Conservation (phyloP, 2,888 invertebrate species). For the Tinea semifulvella region DNA sequence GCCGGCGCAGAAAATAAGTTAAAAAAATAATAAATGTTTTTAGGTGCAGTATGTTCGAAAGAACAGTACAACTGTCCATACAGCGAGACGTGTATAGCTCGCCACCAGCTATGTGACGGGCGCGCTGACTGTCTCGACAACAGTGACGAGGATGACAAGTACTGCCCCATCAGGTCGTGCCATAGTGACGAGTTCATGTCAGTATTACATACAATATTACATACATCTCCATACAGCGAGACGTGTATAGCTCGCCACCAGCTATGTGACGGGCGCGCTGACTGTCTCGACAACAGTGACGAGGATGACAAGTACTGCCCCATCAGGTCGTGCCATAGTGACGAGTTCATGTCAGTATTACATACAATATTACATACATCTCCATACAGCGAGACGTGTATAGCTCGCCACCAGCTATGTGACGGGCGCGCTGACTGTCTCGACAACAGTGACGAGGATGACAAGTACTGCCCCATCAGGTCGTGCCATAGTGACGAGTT, state of each 20-base stretch:
- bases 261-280: constrained; percentile 1
- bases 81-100: background rate
- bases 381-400: constrained; percentile 1
- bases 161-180: constrained; percentile 1
- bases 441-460: constrained; percentile 4
- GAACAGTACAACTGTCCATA: constrained; percentile 5
- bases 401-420: constrained; percentile 3
- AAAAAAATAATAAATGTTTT: background rate
- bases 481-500: constrained; percentile 3
- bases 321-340: constrained; percentile 1
- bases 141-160: constrained; percentile 5
- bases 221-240: background rate
- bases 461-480: constrained; percentile 1
- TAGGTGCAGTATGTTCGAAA: background rate
- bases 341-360: constrained; percentile 5
- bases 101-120: constrained; percentile 9
- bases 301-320: constrained; percentile 4
- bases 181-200: constrained; percentile 6
- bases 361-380: no score
- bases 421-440: background rate
- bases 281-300: constrained; percentile 2
- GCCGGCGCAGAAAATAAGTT: no score
- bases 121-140: background rate
- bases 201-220: background rate
- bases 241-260: background rate